These are phyloP conservation scores for Drosophila kanapiae DNA, from an alignment of 1,140 invertebrate species.

Conservation along the genomic window DNA sequence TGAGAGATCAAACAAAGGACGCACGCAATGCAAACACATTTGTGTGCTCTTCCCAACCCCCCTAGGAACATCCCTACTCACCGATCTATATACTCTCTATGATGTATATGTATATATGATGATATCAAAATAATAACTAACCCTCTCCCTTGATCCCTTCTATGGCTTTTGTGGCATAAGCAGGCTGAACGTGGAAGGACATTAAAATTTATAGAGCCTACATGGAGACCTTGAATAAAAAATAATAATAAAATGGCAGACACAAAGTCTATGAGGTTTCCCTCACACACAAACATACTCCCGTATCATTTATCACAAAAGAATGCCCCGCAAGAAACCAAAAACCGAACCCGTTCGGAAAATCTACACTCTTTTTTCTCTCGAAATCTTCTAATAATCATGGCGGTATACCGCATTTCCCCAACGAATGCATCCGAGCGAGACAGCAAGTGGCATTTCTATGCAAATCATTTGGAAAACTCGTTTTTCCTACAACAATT, in stretches of 20 bases:
- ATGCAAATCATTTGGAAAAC: slow-evolving; percentile 68
- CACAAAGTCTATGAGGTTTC: slow-evolving; percentile 53
- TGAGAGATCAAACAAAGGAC: slow-evolving; percentile 55
- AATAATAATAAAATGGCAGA: slow-evolving; percentile 18
- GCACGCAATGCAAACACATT: slow-evolving; percentile 22
- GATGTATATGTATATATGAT: slow-evolving; percentile 12
- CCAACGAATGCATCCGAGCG: slow-evolving; percentile 31
- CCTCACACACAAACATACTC: slow-evolving; percentile 4
- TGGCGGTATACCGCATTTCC: slow-evolving; percentile 33
- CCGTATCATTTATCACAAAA: slow-evolving; percentile 57
- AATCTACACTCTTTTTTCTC: slow-evolving; percentile 4
- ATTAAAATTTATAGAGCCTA: slow-evolving; percentile 5
- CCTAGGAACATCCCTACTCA: slow-evolving; percentile 38
- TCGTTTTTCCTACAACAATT: slow-evolving; percentile 57
- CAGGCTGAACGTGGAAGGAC: slow-evolving; percentile 24
- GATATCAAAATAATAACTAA: slow-evolving; percentile 68
- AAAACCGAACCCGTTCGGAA: slow-evolving; percentile 26
- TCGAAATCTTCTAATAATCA: slow-evolving; percentile 24
- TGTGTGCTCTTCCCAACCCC: slow-evolving; percentile 23
- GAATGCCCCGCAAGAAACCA: slow-evolving; percentile 23
- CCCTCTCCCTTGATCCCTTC: slow-evolving; percentile 45
- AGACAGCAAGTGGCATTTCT: slow-evolving; percentile 65
- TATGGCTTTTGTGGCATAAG: slow-evolving; percentile 38
- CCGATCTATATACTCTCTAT: slow-evolving; percentile 5
- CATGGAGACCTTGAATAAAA: not conserved